Base-by-base conservation (phyloP, 2,888 invertebrate species). In the Dryocosmus kuriphilus region DNA sequence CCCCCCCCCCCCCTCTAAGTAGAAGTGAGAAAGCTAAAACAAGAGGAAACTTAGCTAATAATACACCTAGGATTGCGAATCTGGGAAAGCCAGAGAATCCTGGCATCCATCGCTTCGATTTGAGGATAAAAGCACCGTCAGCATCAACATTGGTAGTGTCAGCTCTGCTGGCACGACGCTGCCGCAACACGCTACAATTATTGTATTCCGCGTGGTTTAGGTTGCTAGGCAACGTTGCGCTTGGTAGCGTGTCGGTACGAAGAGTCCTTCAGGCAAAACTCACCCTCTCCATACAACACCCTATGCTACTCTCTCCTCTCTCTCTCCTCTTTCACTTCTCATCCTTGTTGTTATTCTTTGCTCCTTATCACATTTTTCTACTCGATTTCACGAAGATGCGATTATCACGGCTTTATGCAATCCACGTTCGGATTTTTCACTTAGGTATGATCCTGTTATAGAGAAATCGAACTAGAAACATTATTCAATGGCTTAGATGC, bases 171-270 rank as follows among this genome's bases (percentile, higher is more conserved):
- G 30, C 71, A 71, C n/a, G 32, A 51, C 71, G 71, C 51, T 14
- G 51, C 71, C 71, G 51, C 77, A 76, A 74, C 78, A 77, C 77
- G 79, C 80, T 78, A 71, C 77, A 80, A 83, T 80, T 79, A 75
- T 79, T 84, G 82, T 81, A 82, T 83, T 84, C 81, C 82, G 81
- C 83, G 80, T 76, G 83, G 78, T 65, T 80, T 81, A 77, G 79
- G 84, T 85, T 84, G 83, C 85, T 74, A 63, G 67, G 84, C 83
- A 83, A 84, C 83, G 79, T 76, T 76, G 80, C 82, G 82, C 80
- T 81, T 81, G 79, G 79, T 77, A 80, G 71, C 51, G 71, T 71
- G 51, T 51, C 30, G 30, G 51, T 51, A 71, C 51, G 30, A 51
- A 71, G 71, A 51, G 71, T 51, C 51, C 71, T 71, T 22, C 51